Percentiles rank a stretch among this genome's conserved stretches.
Conservation (phyloP, 2,113 vertebrate genomes). For the Apteryx mantelli region DNA sequence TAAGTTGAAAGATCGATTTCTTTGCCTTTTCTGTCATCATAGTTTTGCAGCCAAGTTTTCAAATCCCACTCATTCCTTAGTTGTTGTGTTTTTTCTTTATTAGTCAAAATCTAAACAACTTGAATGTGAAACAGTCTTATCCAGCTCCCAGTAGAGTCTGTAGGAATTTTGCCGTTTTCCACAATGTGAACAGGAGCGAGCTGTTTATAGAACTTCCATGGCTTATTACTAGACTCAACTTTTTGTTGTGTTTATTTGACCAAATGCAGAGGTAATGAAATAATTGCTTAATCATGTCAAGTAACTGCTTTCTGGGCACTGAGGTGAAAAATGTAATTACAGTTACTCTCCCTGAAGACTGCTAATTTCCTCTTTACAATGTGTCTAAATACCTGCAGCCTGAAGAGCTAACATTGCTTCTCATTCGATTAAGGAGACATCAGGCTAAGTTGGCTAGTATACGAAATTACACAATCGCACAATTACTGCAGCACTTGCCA, state of each 20-base stretch:
- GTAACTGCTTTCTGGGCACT: conserved; percentile 63
- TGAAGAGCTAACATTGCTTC: conserved; percentile 97
- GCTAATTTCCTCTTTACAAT: conserved; percentile 81
- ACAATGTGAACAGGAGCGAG: neutral
- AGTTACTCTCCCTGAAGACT: conserved; percentile 62
- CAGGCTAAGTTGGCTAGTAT: conserved; percentile 95
- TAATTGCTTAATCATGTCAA: conserved; percentile 59
- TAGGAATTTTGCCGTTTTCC: neutral
- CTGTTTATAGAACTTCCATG: neutral
- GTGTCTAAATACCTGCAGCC: conserved; percentile 89
- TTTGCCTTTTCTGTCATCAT: neutral
- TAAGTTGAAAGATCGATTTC: conserved; percentile 70
- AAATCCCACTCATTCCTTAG: neutral
- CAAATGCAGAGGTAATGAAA: conserved; percentile 55
- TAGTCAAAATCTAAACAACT: neutral
- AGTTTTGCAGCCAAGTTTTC: neutral
- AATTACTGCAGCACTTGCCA: conserved; percentile 91
- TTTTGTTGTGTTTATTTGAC: conserved; percentile 41
- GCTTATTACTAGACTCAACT: conserved; percentile 17
- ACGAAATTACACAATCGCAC: conserved; percentile 88
- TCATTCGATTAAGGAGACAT: conserved; percentile 95
- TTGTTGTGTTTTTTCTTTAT: neutral
- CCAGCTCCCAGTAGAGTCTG: neutral
- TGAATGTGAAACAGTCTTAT: neutral
- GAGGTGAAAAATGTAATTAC: conserved; percentile 70